These are phyloP conservation scores for Caenorhabditis brenneri DNA, from an alignment of 1,140 invertebrate genomes.

Conservation along the genomic window DNA sequence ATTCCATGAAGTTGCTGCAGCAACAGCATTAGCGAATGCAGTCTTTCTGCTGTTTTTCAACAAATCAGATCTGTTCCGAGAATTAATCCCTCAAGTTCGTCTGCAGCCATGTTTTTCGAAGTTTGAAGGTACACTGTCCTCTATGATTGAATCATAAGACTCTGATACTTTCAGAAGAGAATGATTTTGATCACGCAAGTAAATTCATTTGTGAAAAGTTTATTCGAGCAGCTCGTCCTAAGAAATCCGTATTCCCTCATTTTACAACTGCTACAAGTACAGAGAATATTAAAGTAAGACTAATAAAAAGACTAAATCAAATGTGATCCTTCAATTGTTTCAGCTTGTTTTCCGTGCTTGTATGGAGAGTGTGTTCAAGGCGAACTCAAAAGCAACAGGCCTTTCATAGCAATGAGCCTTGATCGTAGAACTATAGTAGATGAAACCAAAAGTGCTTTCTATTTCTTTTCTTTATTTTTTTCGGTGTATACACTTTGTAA, in stretches of 20 bases:
- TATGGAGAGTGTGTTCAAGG: constrained; percentile 22
- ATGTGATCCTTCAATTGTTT: not conserved
- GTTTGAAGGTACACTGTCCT: not conserved
- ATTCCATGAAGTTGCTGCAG: not conserved
- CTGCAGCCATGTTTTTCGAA: constrained; percentile 7
- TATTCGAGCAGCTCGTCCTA: not conserved
- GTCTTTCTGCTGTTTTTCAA: constrained; percentile 21
- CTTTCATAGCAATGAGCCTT: not conserved
- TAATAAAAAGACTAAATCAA: too few species aligned
- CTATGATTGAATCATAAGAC: not conserved
- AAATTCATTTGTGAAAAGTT: constrained; percentile 9
- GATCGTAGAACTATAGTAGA: too few species aligned
- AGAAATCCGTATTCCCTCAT: constrained; percentile 24
- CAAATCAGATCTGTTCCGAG: constrained; percentile 7
- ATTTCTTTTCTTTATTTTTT: not conserved
- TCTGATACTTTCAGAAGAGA: not conserved
- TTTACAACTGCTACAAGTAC: constrained; percentile 11
- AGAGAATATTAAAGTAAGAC: not conserved
- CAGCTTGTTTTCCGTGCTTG: constrained; percentile 15
- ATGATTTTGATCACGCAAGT: not conserved
- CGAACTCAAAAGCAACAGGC: not conserved
- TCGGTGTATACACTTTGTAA: not conserved
- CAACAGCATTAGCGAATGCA: not conserved
- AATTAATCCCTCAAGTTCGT: not conserved
- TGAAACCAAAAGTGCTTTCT: not conserved